Evolutionary conservation across 2,888 invertebrate genomes (phyloP), one percentile per base, ranked within the genome.

Genomic region (Parnassius smintheus): DNA sequence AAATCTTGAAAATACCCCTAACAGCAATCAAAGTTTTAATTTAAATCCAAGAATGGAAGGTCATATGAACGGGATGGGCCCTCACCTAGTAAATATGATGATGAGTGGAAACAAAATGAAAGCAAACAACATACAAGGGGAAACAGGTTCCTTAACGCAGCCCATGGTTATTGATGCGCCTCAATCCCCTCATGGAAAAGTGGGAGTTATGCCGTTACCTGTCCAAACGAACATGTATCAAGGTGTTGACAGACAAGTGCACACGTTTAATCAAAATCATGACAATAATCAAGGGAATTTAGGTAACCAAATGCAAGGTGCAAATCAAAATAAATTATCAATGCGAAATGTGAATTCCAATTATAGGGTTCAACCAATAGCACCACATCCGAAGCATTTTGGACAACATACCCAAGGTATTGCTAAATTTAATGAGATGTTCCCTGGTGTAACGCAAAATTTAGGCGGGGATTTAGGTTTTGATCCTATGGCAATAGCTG

Each of bases 401-500:
- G 58, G 86, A 1, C 72, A 76, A 65, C 89, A 91, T 61, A 68
- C 72, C 45, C 75, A 74, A 64, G 87, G 88, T 18, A 75, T 91
- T 10, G 69, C 74, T 25, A 90, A 88, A 67, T 91, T 91, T 64
- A 85, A 88, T 59, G 80, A 88, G 72, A 86, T 89, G 83, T 90
- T 91, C 65, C 89, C 91, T 46, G 89, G 87, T 22, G 81, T 87
- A 9, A 81, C 78, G 76, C 77, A 83, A 69, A 82, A 75, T 18
- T 44, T 72, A 22, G 75, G 73, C 12, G 81, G 80, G 22, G 84
- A 88, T 64, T 75, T 91, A 61, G 85, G 85, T 45, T 91, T 88
- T 65, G 90, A 91, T 72, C 91, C 91, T 2, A 91, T 91, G 91
- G 77, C 84, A 48, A 85, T 91, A 65, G 91, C 91, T 10, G 79